Evolutionary conservation across 2,113 vertebrate genomes (phyloP).

Genomic region (Rhabdornis inornatus): DNA sequence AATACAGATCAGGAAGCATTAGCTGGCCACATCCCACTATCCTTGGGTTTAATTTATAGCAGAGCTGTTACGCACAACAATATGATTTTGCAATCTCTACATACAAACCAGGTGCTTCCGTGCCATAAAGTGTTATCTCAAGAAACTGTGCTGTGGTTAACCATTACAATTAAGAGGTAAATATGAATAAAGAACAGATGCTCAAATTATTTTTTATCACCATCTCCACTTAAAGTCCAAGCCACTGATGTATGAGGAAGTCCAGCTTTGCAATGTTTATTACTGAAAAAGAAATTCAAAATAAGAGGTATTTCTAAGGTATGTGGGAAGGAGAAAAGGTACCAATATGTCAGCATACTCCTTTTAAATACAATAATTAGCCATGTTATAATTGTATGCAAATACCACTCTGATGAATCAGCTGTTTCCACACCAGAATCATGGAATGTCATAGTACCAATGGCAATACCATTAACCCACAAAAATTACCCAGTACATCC

Average conservation of each 20-base stretch:
- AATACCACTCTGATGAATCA: conserved; percentile 4
- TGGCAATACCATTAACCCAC: neutral
- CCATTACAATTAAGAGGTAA: neutral
- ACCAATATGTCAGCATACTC: neutral
- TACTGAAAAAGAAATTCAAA: neutral
- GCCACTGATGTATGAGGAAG: neutral
- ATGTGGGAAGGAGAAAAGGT: neutral
- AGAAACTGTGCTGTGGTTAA: neutral
- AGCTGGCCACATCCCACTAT: neutral
- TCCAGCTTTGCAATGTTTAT: neutral
- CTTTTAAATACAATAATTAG: conserved; percentile 18
- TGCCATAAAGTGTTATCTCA: neutral
- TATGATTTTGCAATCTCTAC: neutral
- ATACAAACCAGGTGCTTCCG: neutral
- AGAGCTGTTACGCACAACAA: neutral
- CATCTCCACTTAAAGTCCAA: neutral
- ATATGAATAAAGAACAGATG: neutral
- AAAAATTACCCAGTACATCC: neutral
- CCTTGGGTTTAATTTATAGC: neutral
- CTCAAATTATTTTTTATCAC: neutral
- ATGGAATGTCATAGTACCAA: neutral
- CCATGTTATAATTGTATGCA: neutral
- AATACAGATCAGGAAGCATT: neutral
- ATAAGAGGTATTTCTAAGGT: neutral
- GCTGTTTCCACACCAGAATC: neutral